These are phyloP conservation scores for Polydrusus pterygomalis DNA, from an alignment of 2,888 invertebrate genomes.

Conservation along the genomic window DNA sequence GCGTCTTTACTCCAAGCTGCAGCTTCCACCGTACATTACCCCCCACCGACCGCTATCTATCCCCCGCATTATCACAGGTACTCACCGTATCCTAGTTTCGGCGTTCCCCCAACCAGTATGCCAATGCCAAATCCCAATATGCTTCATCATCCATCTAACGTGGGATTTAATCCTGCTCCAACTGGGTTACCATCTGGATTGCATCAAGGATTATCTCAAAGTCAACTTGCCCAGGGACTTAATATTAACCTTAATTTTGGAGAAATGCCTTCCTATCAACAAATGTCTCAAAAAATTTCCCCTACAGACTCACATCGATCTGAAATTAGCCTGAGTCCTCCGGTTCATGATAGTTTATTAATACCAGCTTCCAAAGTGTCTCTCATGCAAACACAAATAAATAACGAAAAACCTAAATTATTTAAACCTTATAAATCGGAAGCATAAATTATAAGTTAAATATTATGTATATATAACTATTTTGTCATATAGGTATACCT, in stretches of 20 bases:
- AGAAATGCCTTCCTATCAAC: conserved; percentile 62
- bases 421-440: conserved; percentile 86
- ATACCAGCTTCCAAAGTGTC: conserved; percentile 66
- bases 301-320: conserved; percentile 68
- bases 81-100: conserved; percentile 72
- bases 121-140: conserved; percentile 68
- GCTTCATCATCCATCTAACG: conserved; percentile 63
- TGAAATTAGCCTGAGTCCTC: conserved; percentile 70
- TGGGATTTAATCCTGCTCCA: conserved; percentile 61
- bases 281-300: conserved; percentile 61
- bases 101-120: conserved; percentile 72
- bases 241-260: conserved; percentile 63
- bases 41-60: conserved; percentile 76
- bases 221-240: conserved; percentile 64
- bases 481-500: not conserved
- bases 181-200: conserved; percentile 70
- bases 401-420: conserved; percentile 75
- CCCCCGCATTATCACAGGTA: conserved; percentile 74
- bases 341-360: conserved; percentile 65
- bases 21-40: conserved; percentile 76
- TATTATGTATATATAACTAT: not conserved
- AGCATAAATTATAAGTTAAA: conserved; percentile 53
- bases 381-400: conserved; percentile 63
- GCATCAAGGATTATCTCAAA: conserved; percentile 68
- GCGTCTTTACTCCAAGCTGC: conserved; percentile 94